Percentiles rank a stretch among this genome's conserved stretches.
These are phyloP conservation scores for Odontocerum albicorne DNA, from an alignment of 2,888 invertebrate species.

Conservation along the genomic window DNA sequence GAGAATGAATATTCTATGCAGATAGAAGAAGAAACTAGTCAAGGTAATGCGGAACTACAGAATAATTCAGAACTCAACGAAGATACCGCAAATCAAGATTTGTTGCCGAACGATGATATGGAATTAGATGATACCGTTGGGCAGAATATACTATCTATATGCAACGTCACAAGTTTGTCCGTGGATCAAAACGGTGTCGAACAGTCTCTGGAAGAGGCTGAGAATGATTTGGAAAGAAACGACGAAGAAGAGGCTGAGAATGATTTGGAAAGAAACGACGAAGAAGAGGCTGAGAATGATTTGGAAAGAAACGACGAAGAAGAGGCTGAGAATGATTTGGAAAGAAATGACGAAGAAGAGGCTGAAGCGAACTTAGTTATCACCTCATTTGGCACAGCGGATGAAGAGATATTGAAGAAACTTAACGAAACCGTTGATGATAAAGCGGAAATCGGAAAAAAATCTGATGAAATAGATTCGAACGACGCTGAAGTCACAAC, in stretches of 20 bases:
- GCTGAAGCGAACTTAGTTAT: conserved; percentile 9
- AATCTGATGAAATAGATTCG: neutral
- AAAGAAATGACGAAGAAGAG: neutral
- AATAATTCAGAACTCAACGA: too few relatives aligned
- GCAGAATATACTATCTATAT: conserved; percentile 4
- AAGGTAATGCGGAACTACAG: too few relatives aligned
- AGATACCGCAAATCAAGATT: neutral
- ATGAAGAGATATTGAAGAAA: neutral
- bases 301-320: neutral
- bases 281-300: neutral
- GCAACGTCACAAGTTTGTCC: conserved; percentile 17
- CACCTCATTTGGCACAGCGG: conserved; percentile 5
- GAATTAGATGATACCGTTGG: conserved; percentile 42
- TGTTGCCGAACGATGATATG: conserved; percentile 1
- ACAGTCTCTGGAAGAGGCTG: neutral
- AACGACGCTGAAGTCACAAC: neutral
- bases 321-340: neutral
- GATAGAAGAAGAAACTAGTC: neutral
- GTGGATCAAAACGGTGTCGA: neutral
- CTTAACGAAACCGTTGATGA: conserved; percentile 1
- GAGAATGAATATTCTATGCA: conserved; percentile 4
- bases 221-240: neutral
- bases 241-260: neutral
- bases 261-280: neutral
- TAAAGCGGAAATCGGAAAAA: neutral